Base-by-base conservation (phyloP, 2,888 invertebrate species). In the Parelbella ahira region DNA sequence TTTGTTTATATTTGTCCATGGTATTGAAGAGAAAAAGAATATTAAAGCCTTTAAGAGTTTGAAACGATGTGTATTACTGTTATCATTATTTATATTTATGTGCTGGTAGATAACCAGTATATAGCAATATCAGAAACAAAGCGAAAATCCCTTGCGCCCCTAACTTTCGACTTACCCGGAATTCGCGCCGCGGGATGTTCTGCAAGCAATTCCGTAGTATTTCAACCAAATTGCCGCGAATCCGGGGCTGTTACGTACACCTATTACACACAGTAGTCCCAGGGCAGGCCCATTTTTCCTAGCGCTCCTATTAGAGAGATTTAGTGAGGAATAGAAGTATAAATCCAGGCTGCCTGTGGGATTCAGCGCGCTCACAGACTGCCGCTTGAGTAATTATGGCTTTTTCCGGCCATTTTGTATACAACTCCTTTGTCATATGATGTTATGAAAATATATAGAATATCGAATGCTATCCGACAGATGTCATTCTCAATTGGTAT, bases 291-390 rank as follows among this genome's bases (percentile, higher is more conserved):
- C 33, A 41, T 41, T 41, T 41, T 41, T 41, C 39, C 19, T 20
- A 9, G 19, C 27, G 25, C 39, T 19, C 33, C 33, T 33, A 41
- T 41, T 41, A 41, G 41, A 41, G 33, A 33, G 41, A 33, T 33
- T 33, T 41, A 41, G 41, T 4, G 33, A 32, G 41, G 41, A 33
- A 20, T 41, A 41, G 18, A 20, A 32, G 20, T 27, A 33, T 41
- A 41, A 41, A 41, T 41, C 33, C 12, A 27, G 21, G 13, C 13
- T 21, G 25, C 41, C 41, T 21, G 25, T 27, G 41, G 41, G 41
- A 41, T 12, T 41, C 32, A 27, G 27, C 41, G 41, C 41, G 27
- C 30, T 41, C 37, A 33, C 21, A 15, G 41, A 41, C 41, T 41
- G 21, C 12, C 12, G 8, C 20, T 15, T 41, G 41, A 41, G 19